phyloP scores from a whole-genome alignment of 2,797 vertebrate genomes.

The Gastrophryne carolinensis region DNA sequence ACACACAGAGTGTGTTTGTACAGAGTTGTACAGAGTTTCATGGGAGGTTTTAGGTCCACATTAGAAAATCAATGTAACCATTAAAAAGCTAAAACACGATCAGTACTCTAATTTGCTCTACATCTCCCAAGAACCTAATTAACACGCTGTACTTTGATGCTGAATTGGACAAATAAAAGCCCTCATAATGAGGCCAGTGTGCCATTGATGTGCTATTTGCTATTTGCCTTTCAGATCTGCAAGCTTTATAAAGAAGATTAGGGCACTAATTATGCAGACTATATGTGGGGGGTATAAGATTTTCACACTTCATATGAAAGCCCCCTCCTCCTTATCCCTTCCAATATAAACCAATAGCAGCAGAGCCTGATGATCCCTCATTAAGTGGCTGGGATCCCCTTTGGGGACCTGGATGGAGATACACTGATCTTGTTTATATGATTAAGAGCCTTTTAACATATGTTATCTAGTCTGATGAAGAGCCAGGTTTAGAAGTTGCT shows the following conservation, averaged over 20 bases:
- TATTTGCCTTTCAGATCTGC: slow-evolving; percentile 17
- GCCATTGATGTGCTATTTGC: neutral
- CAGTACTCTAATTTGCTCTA: too few relatives aligned
- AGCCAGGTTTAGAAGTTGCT: neutral
- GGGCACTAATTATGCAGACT: neutral
- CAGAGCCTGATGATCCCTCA: neutral
- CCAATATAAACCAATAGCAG: neutral
- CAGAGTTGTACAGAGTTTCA: too few relatives aligned
- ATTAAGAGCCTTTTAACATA: neutral
- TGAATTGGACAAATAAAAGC: neutral
- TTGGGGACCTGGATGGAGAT: neutral
- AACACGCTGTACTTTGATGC: neutral
- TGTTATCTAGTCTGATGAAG: neutral
- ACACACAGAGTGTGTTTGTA: too few relatives aligned
- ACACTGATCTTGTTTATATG: neutral
- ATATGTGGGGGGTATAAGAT: neutral
- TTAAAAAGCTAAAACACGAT: too few relatives aligned
- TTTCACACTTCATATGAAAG: neutral
- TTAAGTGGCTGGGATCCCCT: too few relatives aligned
- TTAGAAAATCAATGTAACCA: too few relatives aligned
- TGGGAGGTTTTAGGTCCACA: too few relatives aligned
- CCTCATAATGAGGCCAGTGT: neutral
- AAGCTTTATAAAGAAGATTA: slow-evolving; percentile 25
- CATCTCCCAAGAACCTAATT: too few relatives aligned
- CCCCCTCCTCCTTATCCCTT: neutral